Percentiles rank a stretch among this genome's conserved stretches.
These are phyloP conservation scores for Manis javanica DNA, from an alignment of 2,797 vertebrate species.

Conservation along the genomic window DNA sequence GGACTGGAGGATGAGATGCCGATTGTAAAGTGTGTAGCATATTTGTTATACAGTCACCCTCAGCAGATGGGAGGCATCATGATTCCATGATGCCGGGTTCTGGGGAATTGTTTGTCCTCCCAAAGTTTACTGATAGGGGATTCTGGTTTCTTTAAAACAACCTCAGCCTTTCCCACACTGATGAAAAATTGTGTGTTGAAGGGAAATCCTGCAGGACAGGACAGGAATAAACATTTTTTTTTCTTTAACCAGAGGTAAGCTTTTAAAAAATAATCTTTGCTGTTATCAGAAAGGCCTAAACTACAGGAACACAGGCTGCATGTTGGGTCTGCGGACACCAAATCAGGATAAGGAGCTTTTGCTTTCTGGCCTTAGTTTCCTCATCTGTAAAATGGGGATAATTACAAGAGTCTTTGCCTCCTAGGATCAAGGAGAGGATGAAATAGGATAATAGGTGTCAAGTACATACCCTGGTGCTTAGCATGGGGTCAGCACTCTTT, in stretches of 20 bases:
- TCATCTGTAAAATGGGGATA: background rate
- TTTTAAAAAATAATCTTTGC: background rate
- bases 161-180: background rate
- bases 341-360: background rate
- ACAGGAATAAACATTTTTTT: background rate
- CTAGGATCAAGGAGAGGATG: background rate
- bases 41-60: background rate
- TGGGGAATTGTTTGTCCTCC: background rate
- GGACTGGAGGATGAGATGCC: background rate
- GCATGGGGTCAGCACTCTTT: background rate
- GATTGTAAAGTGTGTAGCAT: too few relatives aligned
- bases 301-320: background rate
- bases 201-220: background rate
- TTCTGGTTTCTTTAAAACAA: background rate
- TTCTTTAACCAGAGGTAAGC: background rate
- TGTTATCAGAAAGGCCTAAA: background rate
- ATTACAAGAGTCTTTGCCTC: background rate
- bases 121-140: background rate
- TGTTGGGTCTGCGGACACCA: background rate
- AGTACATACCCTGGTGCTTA: rapidly evolving
- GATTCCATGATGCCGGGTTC: background rate
- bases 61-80: background rate
- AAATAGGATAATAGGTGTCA: too few relatives aligned
- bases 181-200: background rate
- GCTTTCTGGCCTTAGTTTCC: background rate